Evolutionary conservation across 2,888 invertebrate genomes (phyloP).

Genomic region (Drosophila paracracens): DNA sequence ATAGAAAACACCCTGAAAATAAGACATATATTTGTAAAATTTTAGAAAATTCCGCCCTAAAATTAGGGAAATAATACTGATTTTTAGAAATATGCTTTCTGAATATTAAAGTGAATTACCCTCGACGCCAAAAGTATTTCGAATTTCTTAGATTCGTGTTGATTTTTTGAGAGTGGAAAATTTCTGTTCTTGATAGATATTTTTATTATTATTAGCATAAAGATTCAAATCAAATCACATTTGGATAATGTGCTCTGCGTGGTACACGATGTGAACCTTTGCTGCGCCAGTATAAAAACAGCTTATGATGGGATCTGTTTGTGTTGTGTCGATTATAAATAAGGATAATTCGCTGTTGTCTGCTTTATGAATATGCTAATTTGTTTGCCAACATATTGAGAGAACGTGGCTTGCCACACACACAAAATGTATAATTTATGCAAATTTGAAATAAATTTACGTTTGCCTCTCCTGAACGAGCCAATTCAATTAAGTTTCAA

Average conservation of each 20-base stretch:
- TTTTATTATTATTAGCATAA: not conserved
- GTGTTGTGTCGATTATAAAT: conserved; percentile 17
- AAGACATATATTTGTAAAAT: no score
- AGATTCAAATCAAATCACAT: not conserved
- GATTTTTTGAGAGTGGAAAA: not conserved
- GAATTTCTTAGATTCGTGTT: no score
- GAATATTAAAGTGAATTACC: not conserved
- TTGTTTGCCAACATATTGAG: conserved; percentile 72
- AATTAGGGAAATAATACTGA: no score
- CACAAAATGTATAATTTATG: conserved; percentile 52
- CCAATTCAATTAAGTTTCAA: not conserved
- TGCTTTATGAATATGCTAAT: conserved; percentile 65
- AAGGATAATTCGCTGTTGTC: conserved; percentile 24
- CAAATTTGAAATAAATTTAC: conserved; percentile 34
- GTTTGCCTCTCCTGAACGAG: conserved; percentile 3
- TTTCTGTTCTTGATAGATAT: not conserved
- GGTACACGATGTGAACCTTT: not conserved
- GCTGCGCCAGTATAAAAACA: not conserved
- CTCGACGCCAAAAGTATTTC: no score
- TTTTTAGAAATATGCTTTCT: not conserved
- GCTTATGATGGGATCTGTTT: conserved; percentile 11
- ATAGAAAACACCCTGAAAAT: no score
- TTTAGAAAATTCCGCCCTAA: no score
- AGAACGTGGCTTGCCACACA: conserved; percentile 36
- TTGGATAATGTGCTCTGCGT: not conserved